Evolutionary conservation across 2,797 vertebrate species (phyloP), one percentile per base, ranked within the genome.

Genomic region (Halcyon chelicuti): DNA sequence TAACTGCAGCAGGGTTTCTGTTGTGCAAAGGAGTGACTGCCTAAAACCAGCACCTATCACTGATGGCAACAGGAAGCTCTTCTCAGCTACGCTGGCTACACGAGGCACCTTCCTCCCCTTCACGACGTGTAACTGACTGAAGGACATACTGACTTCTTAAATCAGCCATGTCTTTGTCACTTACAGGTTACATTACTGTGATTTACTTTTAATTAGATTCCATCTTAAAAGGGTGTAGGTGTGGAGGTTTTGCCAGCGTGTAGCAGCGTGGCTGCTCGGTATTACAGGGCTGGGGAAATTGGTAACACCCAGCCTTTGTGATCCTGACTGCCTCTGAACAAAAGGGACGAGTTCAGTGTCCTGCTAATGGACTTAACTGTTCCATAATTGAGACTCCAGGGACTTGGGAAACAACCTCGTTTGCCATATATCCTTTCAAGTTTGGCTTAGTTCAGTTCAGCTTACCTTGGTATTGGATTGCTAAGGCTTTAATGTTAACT

Each of bases 1-100:
- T 81, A 88, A 70, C 31, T 55, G 58, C 55, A 73, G 28, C 55
- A 49, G 47, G 25, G 57, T 85, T 97, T 94, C 76, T 87, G 52
- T 46, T 85, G 51, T 60, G 39, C 42, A 26, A n/a, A 71, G 61
- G 33, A 83, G 28, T 8, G 39, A 22, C 57, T 62, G 51, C 22
- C 39, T 51, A 35, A 65, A 61, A 49, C 35, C 5, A 5, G 42
- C 26, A 42, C 25, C 31, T 29, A 28, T 26, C 4, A 4, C 37
- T 67, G 37, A 26, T 46, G 28, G 33, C 1, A 2, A 35, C 21
- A 42, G 33, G 20, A 62, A 52, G 29, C 6, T 31, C 28, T 79
- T 66, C 15, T 57, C 3, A 2, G n/a, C 11, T 25, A 3, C 1
- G 5, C 10, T 47, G 80, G 19, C 68, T 71, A 26, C 33, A 20